Conservation (phyloP, 2,888 invertebrate genomes). For the Hesperia comma region DNA sequence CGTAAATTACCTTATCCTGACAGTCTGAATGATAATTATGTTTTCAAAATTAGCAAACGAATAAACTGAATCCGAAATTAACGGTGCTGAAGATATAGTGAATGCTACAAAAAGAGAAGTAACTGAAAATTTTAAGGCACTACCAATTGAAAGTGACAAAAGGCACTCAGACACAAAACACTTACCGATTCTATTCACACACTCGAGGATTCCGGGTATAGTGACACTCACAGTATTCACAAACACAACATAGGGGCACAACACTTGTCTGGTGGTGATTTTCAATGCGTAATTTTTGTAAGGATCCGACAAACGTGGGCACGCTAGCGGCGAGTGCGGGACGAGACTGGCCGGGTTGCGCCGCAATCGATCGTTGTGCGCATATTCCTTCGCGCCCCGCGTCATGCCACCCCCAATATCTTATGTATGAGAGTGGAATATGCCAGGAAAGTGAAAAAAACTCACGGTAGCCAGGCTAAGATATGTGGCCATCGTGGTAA, state of each 20-base stretch:
- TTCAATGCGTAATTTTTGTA: conserved; percentile 69
- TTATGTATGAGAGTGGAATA: conserved; percentile 78
- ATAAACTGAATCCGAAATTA: not conserved
- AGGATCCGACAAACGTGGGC: conserved; percentile 54
- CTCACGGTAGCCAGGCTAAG: conserved; percentile 43
- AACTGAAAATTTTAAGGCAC: conserved; percentile 31
- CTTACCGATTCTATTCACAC: conserved; percentile 44
- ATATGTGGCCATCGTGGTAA: conserved; percentile 20
- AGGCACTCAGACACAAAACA: conserved; percentile 23
- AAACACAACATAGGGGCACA: conserved; percentile 49
- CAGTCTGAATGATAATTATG: not conserved
- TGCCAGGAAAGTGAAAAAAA: conserved; percentile 69
- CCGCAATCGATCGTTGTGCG: conserved; percentile 76
- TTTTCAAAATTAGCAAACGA: conserved; percentile 4
- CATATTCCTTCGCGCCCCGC: conserved; percentile 65
- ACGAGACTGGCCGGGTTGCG: conserved; percentile 73
- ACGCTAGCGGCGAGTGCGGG: conserved; percentile 54
- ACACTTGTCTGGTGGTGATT: conserved; percentile 45
- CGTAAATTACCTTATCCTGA: conserved; percentile 18
- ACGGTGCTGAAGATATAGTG: conserved; percentile 25
- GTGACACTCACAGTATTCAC: conserved; percentile 50
- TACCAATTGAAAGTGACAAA: conserved; percentile 34
- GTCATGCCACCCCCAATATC: conserved; percentile 74
- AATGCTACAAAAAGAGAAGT: conserved; percentile 33
- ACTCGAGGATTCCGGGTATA: conserved; percentile 28